Evolutionary conservation across 2,797 vertebrate species (phyloP).

Genomic region (Sebastes diaconus): DNA sequence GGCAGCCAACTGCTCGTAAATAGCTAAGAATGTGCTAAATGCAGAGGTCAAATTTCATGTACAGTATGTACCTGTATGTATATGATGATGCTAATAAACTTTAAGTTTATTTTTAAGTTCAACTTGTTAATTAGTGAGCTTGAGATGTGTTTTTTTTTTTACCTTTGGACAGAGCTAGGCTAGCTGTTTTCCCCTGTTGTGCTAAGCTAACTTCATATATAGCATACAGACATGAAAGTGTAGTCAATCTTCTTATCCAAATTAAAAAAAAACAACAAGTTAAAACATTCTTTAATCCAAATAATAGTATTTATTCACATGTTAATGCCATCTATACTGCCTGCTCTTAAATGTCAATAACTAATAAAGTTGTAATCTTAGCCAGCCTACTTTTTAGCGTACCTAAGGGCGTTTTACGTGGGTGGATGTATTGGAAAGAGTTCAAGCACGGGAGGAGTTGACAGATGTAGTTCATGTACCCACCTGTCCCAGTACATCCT

Average conservation of each 20-base stretch:
- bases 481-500: neutral
- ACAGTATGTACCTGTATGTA: too few species aligned
- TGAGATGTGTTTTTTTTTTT: neutral
- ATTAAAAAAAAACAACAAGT: neutral
- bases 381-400: neutral
- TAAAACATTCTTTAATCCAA: neutral
- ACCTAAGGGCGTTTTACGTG: neutral
- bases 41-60: too few species aligned
- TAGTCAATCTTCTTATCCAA: neutral
- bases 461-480: constrained; percentile 35
- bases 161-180: too few species aligned
- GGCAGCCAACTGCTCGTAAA: too few species aligned
- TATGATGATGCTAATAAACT: too few species aligned
- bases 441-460: neutral
- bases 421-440: neutral
- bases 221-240: too few species aligned
- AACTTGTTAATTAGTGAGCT: neutral
- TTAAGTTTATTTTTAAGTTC: too few species aligned
- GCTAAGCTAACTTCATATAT: too few species aligned
- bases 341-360: neutral
- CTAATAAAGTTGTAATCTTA: neutral
- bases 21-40: too few species aligned
- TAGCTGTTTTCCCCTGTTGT: too few species aligned
- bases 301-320: neutral
- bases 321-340: neutral